Base-by-base conservation (phyloP, 2,113 vertebrate species). In the Xiphorhynchus elegans region DNA sequence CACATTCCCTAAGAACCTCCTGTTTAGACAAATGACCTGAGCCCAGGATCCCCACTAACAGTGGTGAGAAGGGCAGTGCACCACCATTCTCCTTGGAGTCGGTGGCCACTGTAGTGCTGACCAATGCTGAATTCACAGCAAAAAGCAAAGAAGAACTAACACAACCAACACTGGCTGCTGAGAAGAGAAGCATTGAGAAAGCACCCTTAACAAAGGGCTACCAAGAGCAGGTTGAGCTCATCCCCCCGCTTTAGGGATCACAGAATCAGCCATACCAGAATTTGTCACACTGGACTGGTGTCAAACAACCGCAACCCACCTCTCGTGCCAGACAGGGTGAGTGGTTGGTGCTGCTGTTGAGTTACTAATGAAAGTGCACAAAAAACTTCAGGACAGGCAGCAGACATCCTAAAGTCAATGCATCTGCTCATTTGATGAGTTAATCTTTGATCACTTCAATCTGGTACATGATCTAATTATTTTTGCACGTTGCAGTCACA, bases 401-500 rank as follows among this genome's bases (percentile, higher is more conserved):
- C 24, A 64, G 78, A 53, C 25, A 21, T 56, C 11, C 53, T 69
- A 31, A 37, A 29, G 58, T 68, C 53, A 87, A 60, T 60, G 50
- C 46, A 70, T 25, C 20, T 3, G 1, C 49, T 87, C 62, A 52
- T 66, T 62, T 44, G 40, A 64, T 53, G 58, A 86, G n/a, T 69
- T 73, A 52, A 53, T 84, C 28, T 86, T 86, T 62, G 59, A 40
- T 83, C 33, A 91, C 78, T 84, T 44, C 82, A 40, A 47, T 26
- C 52, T 44, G 17, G 14, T 64, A 49, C 1, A 4, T 9, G 11
- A 52, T 31, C n/a, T 33, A 70, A 70, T 63, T 50, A 79, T 56
- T 93, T 96, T 93, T 85, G 40, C 67, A 69, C 46, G 46, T 53
- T 85, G 25, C 49, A 92, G 69, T 84, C 87, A 46, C n/a, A 53